Evolutionary conservation across 2,888 invertebrate genomes (phyloP).

Genomic region (Meiosimyza platycephala): DNA sequence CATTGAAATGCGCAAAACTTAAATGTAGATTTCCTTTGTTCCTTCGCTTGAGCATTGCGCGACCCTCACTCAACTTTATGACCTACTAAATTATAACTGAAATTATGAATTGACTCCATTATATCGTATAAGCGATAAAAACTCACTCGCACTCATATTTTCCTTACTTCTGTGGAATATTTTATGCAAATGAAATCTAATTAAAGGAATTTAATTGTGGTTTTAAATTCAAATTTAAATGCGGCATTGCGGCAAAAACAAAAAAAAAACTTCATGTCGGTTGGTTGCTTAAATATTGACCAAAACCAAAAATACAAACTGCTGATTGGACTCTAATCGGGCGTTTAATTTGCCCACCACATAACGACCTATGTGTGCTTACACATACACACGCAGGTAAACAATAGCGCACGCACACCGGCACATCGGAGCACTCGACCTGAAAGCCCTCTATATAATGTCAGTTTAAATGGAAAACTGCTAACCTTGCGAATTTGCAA

Average conservation of each 20-base stretch:
- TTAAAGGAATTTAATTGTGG: no score
- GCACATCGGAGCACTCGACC: background rate
- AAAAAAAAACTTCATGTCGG: background rate
- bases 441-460: constrained; percentile 10
- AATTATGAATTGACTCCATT: no score
- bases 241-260: constrained; percentile 49
- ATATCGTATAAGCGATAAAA: no score
- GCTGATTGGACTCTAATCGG: background rate
- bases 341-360: background rate
- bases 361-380: background rate
- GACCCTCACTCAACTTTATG: no score
- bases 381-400: background rate
- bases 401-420: background rate
- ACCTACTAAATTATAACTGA: no score
- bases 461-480: constrained; percentile 43
- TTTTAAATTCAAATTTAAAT: constrained; percentile 58
- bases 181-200: no score
- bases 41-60: no score
- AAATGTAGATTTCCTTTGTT: no score
- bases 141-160: no score
- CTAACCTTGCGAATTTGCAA: constrained; percentile 53
- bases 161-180: no score
- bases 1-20: no score
- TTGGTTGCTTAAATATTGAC: constrained; percentile 33
- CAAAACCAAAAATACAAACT: constrained; percentile 30